A percentile compares a stretch with the other conserved stretches of the same genome.
phyloP scores from a whole-genome alignment of 2,797 vertebrate genomes.

The Lindbergichthys nudifrons region DNA sequence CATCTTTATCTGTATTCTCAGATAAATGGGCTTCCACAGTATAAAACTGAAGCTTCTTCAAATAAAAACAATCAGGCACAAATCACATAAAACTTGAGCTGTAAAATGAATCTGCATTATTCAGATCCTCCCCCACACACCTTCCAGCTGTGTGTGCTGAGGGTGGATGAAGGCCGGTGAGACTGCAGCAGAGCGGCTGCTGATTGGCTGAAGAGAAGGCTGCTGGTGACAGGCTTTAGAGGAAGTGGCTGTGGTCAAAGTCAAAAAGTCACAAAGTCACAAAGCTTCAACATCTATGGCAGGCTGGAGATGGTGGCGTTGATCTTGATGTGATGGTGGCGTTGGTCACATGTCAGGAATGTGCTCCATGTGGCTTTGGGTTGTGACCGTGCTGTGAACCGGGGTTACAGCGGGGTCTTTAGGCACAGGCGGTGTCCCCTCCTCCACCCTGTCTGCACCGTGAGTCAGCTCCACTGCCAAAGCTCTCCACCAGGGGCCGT shows the following conservation, averaged over 20 bases:
- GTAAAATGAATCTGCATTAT: slow-evolving; percentile 40
- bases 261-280: slow-evolving; percentile 1
- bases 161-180: slow-evolving; percentile 36
- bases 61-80: slow-evolving; percentile 41
- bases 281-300: neutral
- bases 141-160: slow-evolving; percentile 32
- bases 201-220: slow-evolving; percentile 46
- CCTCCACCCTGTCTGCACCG: slow-evolving; percentile 33
- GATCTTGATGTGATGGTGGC: slow-evolving; percentile 16
- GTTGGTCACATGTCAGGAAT: slow-evolving; percentile 53
- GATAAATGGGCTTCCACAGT: slow-evolving; percentile 21
- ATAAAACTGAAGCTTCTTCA: slow-evolving; percentile 12
- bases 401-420: slow-evolving; percentile 73
- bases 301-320: slow-evolving; percentile 20
- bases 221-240: slow-evolving; percentile 31
- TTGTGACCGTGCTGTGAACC: slow-evolving; percentile 39
- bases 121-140: slow-evolving; percentile 4
- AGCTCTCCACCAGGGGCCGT: slow-evolving; percentile 25
- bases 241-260: neutral
- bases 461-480: neutral
- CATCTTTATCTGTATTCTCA: neutral
- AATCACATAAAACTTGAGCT: slow-evolving; percentile 49
- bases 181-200: slow-evolving; percentile 7
- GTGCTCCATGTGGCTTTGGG: slow-evolving; percentile 58
- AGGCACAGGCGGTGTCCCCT: slow-evolving; percentile 80